phyloP scores from a whole-genome alignment of 1,140 invertebrate genomes.

The Littorina saxatilis region DNA sequence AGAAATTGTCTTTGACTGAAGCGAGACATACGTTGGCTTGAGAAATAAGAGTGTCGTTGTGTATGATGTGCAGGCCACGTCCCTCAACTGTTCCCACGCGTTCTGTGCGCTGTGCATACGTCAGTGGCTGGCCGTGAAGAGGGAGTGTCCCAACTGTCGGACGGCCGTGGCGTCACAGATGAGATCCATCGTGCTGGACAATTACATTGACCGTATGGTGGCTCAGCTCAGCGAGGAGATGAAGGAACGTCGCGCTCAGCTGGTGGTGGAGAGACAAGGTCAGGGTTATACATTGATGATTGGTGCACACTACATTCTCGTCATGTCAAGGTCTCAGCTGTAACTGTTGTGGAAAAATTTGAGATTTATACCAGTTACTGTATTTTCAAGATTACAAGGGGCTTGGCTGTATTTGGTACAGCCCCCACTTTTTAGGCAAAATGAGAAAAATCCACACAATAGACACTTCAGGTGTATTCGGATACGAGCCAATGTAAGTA shows the following conservation, averaged over 20 bases:
- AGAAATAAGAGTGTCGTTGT: too few relatives aligned
- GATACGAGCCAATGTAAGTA: too few relatives aligned
- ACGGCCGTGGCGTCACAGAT: constrained; percentile 68
- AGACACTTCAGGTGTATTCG: too few relatives aligned
- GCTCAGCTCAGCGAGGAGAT: constrained; percentile 71
- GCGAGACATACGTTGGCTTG: too few relatives aligned
- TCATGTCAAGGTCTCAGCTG: neutral
- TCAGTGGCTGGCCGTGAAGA: constrained; percentile 84
- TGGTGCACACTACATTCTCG: neutral
- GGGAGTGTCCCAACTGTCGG: constrained; percentile 85
- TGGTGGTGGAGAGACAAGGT: constrained; percentile 68
- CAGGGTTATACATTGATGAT: too few relatives aligned
- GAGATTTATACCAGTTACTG: neutral
- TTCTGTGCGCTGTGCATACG: constrained; percentile 86
- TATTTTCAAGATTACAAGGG: neutral
- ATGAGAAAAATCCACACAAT: too few relatives aligned
- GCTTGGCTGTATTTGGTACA: neutral
- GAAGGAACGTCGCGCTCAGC: constrained; percentile 58
- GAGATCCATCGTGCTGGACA: constrained; percentile 75
- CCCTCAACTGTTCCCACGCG: constrained; percentile 86
- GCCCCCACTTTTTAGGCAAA: too few relatives aligned
- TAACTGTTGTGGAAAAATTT: neutral
- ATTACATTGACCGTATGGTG: constrained; percentile 81
- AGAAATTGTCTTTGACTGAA: too few relatives aligned
- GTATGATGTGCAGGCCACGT: constrained; percentile 81